Evolutionary conservation across 1,140 invertebrate genomes (phyloP).

Genomic region (Anoplolepis gracilipes): DNA sequence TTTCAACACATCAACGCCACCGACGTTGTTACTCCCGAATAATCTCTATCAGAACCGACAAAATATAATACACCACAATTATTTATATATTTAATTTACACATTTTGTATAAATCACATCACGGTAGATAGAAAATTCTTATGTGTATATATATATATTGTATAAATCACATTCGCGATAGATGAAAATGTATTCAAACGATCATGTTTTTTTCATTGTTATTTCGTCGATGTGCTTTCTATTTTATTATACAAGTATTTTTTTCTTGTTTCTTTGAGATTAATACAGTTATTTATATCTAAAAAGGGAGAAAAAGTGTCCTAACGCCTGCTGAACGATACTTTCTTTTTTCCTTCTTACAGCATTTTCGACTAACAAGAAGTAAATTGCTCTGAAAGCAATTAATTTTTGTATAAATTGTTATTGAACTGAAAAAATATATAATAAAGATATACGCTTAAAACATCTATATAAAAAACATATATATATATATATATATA

Average conservation of each 20-base stretch:
- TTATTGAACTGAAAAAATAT: not conserved
- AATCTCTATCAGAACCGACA: too few species aligned
- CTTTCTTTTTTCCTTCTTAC: not conserved
- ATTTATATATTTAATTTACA: too few species aligned
- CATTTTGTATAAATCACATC: too few species aligned
- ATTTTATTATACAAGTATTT: not conserved
- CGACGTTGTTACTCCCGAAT: too few species aligned
- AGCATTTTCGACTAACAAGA: not conserved
- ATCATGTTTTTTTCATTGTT: not conserved
- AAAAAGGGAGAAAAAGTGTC: not conserved
- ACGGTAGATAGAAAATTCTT: too few species aligned
- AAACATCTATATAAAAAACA: too few species aligned
- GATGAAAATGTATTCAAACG: not conserved
- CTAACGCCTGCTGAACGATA: not conserved
- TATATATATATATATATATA: not conserved
- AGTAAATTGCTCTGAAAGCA: conserved; percentile 1
- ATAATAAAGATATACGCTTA: too few species aligned
- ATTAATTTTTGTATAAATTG: not conserved
- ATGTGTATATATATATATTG: too few species aligned
- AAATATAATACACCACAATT: too few species aligned
- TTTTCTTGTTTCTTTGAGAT: not conserved
- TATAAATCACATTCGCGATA: not conserved
- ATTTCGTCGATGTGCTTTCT: not conserved
- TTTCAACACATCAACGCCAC: too few species aligned
- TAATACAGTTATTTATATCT: conserved; percentile 5